Evolutionary conservation across 2,113 vertebrate species (phyloP).

Genomic region (Ctenomys sociabilis): DNA sequence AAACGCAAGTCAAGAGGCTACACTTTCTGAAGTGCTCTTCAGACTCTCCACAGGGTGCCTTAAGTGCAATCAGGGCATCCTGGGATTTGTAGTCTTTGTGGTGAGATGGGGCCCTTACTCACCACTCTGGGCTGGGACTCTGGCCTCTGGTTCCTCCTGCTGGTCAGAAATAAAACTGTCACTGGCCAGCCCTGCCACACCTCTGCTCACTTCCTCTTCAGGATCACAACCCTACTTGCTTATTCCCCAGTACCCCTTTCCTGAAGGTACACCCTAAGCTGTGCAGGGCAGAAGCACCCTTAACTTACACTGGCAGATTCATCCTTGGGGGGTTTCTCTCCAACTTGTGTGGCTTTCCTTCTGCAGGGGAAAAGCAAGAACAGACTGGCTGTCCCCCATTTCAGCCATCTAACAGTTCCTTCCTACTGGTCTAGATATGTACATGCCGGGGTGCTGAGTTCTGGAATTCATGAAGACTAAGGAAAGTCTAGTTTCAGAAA

Average conservation of each 20-base stretch:
- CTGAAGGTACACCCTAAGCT: not conserved
- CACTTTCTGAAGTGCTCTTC: constrained; percentile 4
- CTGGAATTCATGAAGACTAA: not conserved
- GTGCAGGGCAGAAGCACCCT: not conserved
- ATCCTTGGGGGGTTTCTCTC: constrained; percentile 87
- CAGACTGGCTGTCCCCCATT: not conserved
- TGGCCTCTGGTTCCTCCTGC: constrained; percentile 90
- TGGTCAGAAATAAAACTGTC: constrained; percentile 68
- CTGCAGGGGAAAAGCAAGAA: constrained; percentile 80
- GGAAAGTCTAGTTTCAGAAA: not conserved
- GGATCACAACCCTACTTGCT: not conserved
- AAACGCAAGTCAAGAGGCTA: not conserved
- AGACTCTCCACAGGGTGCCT: not conserved
- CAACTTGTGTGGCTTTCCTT: constrained; percentile 91
- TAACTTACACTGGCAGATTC: constrained; percentile 87
- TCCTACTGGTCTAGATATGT: not conserved
- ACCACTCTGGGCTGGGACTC: constrained; percentile 81
- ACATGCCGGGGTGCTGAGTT: not conserved
- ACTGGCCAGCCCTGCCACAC: not conserved
- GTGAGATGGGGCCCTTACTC: constrained; percentile 43
- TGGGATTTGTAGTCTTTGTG: constrained; percentile 27
- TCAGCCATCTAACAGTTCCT: not conserved
- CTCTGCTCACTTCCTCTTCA: not conserved
- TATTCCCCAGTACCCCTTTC: not conserved
- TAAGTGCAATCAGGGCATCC: not conserved